A percentile compares a stretch with the other conserved stretches of the same genome.
Conservation (phyloP, 2,888 invertebrate species). For the Nebria salina region DNA sequence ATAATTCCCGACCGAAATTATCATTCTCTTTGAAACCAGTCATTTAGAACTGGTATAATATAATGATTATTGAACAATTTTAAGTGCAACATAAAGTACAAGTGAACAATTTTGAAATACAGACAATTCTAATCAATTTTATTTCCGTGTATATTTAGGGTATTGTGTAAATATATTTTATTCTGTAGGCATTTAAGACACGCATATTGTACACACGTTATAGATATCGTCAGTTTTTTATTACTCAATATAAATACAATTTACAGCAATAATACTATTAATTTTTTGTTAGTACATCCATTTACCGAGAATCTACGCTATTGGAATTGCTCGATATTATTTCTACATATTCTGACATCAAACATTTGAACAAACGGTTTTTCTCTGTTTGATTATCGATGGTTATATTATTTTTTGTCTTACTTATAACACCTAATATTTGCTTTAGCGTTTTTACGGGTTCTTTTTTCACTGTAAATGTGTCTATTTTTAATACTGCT, state of each 20-base stretch:
- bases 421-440: conserved; percentile 51
- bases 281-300: conserved; percentile 6
- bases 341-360: conserved; percentile 42
- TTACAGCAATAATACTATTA: conserved; percentile 1
- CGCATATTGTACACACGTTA: conserved; percentile 37
- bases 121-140: conserved; percentile 27
- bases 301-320: not conserved
- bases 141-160: not conserved
- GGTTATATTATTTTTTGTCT: conserved; percentile 5
- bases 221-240: conserved; percentile 42
- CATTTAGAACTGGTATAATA: conserved; percentile 60
- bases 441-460: conserved; percentile 52
- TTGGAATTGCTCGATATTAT: conserved; percentile 24
- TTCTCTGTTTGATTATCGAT: not conserved
- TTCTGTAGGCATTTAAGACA: conserved; percentile 36
- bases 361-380: conserved; percentile 11
- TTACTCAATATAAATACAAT: conserved; percentile 23
- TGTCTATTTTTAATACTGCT: conserved; percentile 33
- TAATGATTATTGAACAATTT: not conserved
- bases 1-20: conserved; percentile 94
- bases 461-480: conserved; percentile 53
- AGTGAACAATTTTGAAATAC: not conserved
- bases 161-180: conserved; percentile 41
- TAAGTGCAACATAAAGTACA: conserved; percentile 6
- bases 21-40: conserved; percentile 89